These are phyloP conservation scores for Perca fluviatilis DNA, from an alignment of 2,113 vertebrate species.

Conservation along the genomic window DNA sequence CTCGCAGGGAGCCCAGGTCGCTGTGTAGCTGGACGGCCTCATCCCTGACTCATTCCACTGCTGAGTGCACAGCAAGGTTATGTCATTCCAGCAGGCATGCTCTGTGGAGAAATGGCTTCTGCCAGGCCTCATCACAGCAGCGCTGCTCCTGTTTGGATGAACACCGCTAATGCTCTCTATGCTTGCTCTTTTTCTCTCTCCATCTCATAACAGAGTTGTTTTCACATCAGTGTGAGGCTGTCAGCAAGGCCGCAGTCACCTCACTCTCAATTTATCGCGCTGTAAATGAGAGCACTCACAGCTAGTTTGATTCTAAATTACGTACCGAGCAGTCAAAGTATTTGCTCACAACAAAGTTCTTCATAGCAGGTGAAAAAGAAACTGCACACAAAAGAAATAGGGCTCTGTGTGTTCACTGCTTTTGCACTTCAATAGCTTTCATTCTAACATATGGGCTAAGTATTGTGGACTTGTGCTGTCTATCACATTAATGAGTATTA, in stretches of 20 bases:
- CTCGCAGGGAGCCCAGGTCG: constrained; percentile 39
- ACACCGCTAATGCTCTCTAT: constrained; percentile 7
- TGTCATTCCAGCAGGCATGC: constrained; percentile 46
- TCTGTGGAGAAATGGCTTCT: constrained; percentile 14
- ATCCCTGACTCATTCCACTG: constrained; percentile 37
- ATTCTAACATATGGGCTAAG: too few relatives aligned
- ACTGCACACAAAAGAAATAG: neutral
- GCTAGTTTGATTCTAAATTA: constrained; percentile 7
- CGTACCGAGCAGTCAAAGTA: neutral
- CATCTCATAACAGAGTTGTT: constrained; percentile 19
- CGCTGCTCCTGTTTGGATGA: constrained; percentile 36
- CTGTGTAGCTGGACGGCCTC: constrained; percentile 23
- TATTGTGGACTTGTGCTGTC: neutral
- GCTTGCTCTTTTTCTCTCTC: constrained; percentile 7
- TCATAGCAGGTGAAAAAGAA: neutral
- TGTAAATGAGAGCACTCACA: constrained; percentile 11
- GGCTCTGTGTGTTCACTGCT: neutral
- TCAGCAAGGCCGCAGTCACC: constrained; percentile 8
- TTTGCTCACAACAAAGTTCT: neutral
- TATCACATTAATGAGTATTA: neutral
- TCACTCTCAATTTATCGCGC: neutral
- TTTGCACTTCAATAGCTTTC: too few relatives aligned
- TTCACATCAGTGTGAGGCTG: constrained; percentile 19
- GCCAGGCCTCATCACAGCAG: constrained; percentile 40
- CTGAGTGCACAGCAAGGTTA: constrained; percentile 51